Base-by-base conservation (phyloP, 1,140 invertebrate genomes). In the Drosophila orena region DNA sequence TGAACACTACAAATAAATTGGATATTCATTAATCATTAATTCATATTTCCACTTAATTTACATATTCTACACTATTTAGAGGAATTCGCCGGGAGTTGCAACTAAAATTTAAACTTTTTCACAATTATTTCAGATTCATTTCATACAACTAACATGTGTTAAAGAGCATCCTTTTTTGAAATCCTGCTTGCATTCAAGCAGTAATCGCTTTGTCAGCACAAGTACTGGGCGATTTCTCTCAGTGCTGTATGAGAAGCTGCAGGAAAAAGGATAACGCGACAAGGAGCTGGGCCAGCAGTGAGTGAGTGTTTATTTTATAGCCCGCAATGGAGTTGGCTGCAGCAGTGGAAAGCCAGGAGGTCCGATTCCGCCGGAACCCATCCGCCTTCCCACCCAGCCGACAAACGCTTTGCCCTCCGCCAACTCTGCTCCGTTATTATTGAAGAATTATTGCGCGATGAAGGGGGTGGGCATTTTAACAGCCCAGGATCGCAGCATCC, bases 251-350 rank as follows among this genome's bases (percentile, higher is more conserved):
- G 64, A 68, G 59, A 20, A 43, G 60, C 61, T 66, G 64, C 37
- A 44, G 17, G 43, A 38, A 43, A 58, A 49, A 79, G 68, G 52
- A 73, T 75, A 57, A 50, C 66, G 49, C 46, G 52, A 66, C 73
- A 81, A 74, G 81, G 55, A 71, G 54, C 65, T 24, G 70, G 58
- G 75, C 71, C 79, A 62, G 57, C 85, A 76, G 75, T 83, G 84
- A 88, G 83, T 86, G 66, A 86, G 83, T 86, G 83, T 86, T 86
- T 86, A 86, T 86, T 86, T 86, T 86, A 86, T 86, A 79, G 83
- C 79, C 65, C 60, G 75, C 61, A 86, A 89, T 83, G 62, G 79
- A 79, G 83, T 86, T 86, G 78, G 57, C 73, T 78, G 57, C 38
- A 20, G 38, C 47, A 34, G 50, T 49, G 52, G 42, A 65, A 30